Base-by-base conservation (phyloP, 2,113 vertebrate species). In the Urocolius indicus region DNA sequence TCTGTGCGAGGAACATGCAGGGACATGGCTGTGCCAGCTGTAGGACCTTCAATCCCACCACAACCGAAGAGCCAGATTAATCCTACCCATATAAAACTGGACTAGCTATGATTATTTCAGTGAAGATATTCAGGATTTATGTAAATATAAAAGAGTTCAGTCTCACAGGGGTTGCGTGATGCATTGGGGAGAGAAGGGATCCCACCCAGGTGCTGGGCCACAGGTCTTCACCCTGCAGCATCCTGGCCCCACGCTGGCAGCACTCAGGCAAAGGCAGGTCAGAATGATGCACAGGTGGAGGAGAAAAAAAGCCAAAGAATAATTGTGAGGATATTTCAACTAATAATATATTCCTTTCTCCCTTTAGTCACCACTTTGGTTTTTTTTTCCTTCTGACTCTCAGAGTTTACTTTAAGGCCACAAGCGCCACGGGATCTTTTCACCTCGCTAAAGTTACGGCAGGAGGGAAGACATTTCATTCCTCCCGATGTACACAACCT, bases 201-300 rank as follows among this genome's bases (percentile, higher is more conserved):
- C 22, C 30, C 36, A 59, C 16, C 21, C 12, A 4, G 6, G 23
- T 30, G 13, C 59, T 87, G 80, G 46, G 62, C 5, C n/a, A 41
- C 3, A 11, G 18, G 5, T 61, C 32, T 30, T 86, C 68, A 16
- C 26, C 45, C 65, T 20, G 23, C 32, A 65, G 17, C 79, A 80
- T 26, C n/a, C 41, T 1, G 0, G 19, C 15, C 32, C 16, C 24
- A 4, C 3, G 0, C 1, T 9, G 43, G 23, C 38, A 45, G 23
- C 38, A 45, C 29, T 6, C 11, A 0, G 0, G 27, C 38, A 23
- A 18, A 69, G 18, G 8, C 0, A 5, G 13, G 36, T 13, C 23
- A 18, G 36, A 54, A 74, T 36, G 38, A 41, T 8, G 23, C 29
- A 23, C 7, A 34, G 23, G 30, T 19, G 22, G 38, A 62, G n/a